A percentile compares a stretch with the other conserved stretches of the same genome.
Conservation (phyloP, 2,888 invertebrate species). For the Leucozona laternaria region DNA sequence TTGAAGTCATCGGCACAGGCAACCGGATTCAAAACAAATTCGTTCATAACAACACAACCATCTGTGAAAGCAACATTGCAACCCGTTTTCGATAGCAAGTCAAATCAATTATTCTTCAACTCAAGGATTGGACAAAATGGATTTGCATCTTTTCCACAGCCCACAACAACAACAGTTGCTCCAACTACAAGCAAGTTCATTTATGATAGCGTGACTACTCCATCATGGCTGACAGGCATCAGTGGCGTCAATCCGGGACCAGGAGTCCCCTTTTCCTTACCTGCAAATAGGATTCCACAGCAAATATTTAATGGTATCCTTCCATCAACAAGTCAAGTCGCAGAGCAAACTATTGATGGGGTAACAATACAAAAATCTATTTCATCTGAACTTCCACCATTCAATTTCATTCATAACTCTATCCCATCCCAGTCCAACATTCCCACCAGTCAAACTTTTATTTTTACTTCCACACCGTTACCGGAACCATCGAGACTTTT, state of each 20-base stretch:
- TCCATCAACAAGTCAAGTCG: constrained; percentile 71
- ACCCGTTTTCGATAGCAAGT: constrained; percentile 28
- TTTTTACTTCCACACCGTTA: constrained; percentile 45
- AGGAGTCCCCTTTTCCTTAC: constrained; percentile 78
- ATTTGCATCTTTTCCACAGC: background rate
- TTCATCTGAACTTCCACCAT: constrained; percentile 63
- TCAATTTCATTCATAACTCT: constrained; percentile 58
- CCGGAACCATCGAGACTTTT: constrained; percentile 65
- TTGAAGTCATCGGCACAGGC: constrained; percentile 58
- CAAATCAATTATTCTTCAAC: constrained; percentile 45
- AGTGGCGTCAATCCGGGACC: constrained; percentile 81
- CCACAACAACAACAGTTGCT: constrained; percentile 71
- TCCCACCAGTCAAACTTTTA: constrained; percentile 55
- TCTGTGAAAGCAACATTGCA: constrained; percentile 37
- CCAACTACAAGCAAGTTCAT: constrained; percentile 76
- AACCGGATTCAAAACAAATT: constrained; percentile 58
- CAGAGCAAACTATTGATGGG: constrained; percentile 52
- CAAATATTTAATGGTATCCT: constrained; percentile 72
- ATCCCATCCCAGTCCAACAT: constrained; percentile 63
- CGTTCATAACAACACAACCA: constrained; percentile 63
- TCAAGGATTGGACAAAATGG: constrained; percentile 26
- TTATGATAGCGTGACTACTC: constrained; percentile 81
- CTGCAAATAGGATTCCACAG: constrained; percentile 26
- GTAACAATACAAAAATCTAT: constrained; percentile 68
- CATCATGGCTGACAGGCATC: constrained; percentile 80